Base-by-base conservation (phyloP, 2,797 vertebrate genomes). In the Amniataba percoides region DNA sequence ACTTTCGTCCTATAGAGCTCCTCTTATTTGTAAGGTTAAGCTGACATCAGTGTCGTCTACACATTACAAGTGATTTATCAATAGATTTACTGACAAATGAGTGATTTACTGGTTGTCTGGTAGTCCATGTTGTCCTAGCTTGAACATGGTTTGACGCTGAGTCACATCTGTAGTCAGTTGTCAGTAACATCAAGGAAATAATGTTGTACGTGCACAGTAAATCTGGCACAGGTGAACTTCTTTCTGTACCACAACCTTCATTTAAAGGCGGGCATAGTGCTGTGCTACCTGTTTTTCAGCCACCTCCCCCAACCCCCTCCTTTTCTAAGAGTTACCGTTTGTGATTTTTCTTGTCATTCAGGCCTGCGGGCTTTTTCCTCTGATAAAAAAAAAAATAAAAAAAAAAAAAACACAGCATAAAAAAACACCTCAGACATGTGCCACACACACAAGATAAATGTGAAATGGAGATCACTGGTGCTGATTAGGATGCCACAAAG, bases 401-500 rank as follows among this genome's bases (percentile, higher is more conserved):
- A 40, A 77, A 74, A 63, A 86, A 58, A 60, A 51, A 1, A 73
- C 66, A 55, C 27, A 3, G 27, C 27, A 42, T 0, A 4, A 45
- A 43, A 73, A 56, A 80, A 66, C 66, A 72, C 66, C 42, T 60
- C 45, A 69, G 73, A 78, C 70, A 77, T 78, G 77, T 75, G 76
- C 80, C 65, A 83, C 77, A 73, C 67, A 80, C 57, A 55, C 60
- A 83, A 86, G 81, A 89, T 88, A 76, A 87, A 92, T 78, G 79
- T 77, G 77, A 84, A 84, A 60, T 62, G 57, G 40, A 71, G 88
- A 93, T 92, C 65, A 52, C 53, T 64, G 53, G 40, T 73, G 71
- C 78, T 83, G 90, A 91, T 89, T 87, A 86, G 49, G 46, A 49
- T 85, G 82, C 89, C 80, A 90, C 88, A 81, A 74, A 90, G 75